These are phyloP conservation scores for Schlechtendalia chinensis DNA, from an alignment of 1,140 invertebrate species.

Conservation along the genomic window DNA sequence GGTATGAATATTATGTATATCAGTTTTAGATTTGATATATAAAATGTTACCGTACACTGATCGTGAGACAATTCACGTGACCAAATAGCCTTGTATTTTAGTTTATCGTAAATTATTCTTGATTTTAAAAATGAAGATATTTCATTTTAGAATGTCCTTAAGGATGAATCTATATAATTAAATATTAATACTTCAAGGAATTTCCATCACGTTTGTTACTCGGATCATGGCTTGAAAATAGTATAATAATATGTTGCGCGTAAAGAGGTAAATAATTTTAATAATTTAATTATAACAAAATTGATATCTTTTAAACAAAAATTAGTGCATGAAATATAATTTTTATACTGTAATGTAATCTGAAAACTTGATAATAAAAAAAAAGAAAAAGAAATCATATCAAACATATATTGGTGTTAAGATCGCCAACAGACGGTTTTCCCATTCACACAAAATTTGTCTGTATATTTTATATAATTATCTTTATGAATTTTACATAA, in stretches of 20 bases:
- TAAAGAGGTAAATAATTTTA: conserved; percentile 16
- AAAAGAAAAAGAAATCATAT: too few species aligned
- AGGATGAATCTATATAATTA: conserved; percentile 40
- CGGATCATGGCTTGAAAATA: neutral
- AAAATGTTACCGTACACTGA: conserved; percentile 29
- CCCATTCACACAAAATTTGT: too few species aligned
- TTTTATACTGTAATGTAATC: too few species aligned
- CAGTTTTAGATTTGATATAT: conserved; percentile 8
- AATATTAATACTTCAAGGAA: conserved; percentile 46
- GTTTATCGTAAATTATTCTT: conserved; percentile 37
- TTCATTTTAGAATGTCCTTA: conserved; percentile 43
- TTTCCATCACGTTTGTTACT: conserved; percentile 42
- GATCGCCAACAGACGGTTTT: too few species aligned
- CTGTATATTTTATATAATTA: too few species aligned
- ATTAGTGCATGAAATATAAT: neutral
- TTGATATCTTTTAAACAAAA: neutral
- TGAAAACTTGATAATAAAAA: too few species aligned
- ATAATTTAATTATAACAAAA: neutral
- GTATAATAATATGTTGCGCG: neutral
- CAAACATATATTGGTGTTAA: too few species aligned
- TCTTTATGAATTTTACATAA: too few species aligned
- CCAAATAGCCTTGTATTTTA: conserved; percentile 37
- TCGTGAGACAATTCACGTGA: conserved; percentile 44
- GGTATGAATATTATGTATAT: neutral
- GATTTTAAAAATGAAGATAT: conserved; percentile 32